Conservation (phyloP, 1,140 invertebrate genomes). For the Muscidifurax raptorellus region DNA sequence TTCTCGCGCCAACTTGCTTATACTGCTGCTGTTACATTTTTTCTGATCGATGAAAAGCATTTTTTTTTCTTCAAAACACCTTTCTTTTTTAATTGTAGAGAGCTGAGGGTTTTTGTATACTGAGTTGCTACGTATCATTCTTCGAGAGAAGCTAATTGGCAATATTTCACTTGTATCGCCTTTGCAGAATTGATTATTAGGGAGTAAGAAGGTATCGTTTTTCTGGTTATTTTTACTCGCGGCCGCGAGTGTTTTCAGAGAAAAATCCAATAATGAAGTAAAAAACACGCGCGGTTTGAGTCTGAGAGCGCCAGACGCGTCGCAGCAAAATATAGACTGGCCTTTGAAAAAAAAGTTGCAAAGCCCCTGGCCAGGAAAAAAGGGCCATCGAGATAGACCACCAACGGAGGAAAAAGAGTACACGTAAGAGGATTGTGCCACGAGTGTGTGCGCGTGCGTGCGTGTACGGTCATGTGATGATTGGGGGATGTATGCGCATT, state of each 20-base stretch:
- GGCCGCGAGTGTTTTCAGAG: neutral
- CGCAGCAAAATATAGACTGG: neutral
- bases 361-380: neutral
- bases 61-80: neutral
- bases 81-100: too few species aligned
- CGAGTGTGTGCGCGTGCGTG: neutral
- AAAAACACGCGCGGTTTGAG: neutral
- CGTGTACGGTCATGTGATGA: neutral
- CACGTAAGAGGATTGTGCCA: neutral
- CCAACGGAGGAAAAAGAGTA: neutral
- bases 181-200: neutral
- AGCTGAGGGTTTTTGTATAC: neutral
- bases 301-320: neutral
- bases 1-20: neutral
- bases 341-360: neutral
- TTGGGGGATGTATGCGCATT: neutral
- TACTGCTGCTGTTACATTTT: neutral
- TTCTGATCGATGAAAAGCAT: neutral
- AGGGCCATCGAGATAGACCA: conserved; percentile 23
- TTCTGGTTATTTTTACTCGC: neutral
- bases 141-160: neutral
- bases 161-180: neutral
- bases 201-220: neutral
- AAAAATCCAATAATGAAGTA: neutral
- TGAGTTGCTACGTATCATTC: neutral